These are phyloP conservation scores for Micronycteris hirsuta DNA, from an alignment of 2,113 vertebrate species.

Conservation along the genomic window DNA sequence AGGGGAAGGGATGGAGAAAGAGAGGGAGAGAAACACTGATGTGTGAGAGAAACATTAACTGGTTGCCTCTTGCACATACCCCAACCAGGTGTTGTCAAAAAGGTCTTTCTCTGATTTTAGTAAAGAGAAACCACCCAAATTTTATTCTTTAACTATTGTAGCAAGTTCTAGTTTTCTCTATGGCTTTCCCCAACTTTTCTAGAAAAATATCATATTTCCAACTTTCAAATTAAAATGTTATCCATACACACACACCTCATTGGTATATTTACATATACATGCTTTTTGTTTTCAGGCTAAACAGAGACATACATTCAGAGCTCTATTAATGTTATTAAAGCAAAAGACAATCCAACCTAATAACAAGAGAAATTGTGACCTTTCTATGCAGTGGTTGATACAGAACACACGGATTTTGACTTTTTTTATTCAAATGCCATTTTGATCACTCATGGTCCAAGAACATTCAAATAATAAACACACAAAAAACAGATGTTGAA, in stretches of 20 bases:
- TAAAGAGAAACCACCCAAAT: not conserved
- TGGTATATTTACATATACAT: not conserved
- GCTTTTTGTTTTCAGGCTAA: not conserved
- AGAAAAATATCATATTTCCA: constrained; percentile 13
- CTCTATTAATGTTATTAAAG: not conserved
- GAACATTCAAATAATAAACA: not conserved
- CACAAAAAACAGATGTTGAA: not conserved
- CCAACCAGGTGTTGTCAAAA: not conserved
- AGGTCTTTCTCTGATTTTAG: not conserved
- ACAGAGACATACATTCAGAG: not conserved
- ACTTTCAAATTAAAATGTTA: not conserved
- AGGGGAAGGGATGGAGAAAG: no score
- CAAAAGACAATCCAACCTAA: not conserved
- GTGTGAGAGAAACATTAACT: no score
- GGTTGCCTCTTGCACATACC: no score
- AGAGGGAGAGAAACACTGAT: no score
- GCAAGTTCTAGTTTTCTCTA: not conserved
- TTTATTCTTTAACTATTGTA: not conserved
- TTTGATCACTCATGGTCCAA: not conserved
- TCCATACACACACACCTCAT: not conserved
- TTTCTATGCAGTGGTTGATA: not conserved
- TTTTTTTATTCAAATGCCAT: not conserved
- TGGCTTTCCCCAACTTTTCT: not conserved
- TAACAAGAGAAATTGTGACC: not conserved
- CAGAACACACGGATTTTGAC: no score